phyloP scores from a whole-genome alignment of 2,113 vertebrate species.

The Corvus cornix region DNA sequence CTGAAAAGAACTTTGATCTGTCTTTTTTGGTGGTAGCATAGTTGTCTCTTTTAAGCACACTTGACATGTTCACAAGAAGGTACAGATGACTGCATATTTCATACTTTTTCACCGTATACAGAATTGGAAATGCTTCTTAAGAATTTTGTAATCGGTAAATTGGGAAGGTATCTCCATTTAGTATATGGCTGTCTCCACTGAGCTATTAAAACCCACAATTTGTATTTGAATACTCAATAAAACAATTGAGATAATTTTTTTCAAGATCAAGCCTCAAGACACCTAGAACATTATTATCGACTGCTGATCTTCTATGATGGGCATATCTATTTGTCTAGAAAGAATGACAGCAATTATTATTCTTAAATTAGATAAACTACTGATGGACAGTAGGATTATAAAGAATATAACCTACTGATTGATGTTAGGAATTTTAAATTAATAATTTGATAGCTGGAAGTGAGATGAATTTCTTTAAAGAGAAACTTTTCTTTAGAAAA shows the following conservation, averaged over 20 bases:
- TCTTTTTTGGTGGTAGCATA: background rate
- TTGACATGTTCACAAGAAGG: background rate
- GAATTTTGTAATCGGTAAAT: background rate
- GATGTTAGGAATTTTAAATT: background rate
- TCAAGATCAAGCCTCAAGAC: background rate
- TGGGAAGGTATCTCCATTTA: background rate
- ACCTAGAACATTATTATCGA: background rate
- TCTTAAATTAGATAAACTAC: background rate
- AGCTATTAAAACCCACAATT: background rate
- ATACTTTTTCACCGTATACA: background rate
- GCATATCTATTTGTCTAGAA: background rate
- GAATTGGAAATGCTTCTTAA: background rate
- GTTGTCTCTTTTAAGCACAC: background rate
- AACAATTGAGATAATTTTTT: background rate
- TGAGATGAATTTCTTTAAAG: background rate
- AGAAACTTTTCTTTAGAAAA: background rate
- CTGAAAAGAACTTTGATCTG: background rate
- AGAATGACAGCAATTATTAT: background rate
- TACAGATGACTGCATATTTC: background rate
- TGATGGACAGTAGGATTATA: background rate
- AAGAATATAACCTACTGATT: background rate
- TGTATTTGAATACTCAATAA: background rate
- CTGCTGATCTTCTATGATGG: background rate
- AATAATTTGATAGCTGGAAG: background rate
- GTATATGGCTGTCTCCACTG: background rate